Evolutionary conservation across 2,797 vertebrate genomes (phyloP).

Genomic region (Clarias pachynema): DNA sequence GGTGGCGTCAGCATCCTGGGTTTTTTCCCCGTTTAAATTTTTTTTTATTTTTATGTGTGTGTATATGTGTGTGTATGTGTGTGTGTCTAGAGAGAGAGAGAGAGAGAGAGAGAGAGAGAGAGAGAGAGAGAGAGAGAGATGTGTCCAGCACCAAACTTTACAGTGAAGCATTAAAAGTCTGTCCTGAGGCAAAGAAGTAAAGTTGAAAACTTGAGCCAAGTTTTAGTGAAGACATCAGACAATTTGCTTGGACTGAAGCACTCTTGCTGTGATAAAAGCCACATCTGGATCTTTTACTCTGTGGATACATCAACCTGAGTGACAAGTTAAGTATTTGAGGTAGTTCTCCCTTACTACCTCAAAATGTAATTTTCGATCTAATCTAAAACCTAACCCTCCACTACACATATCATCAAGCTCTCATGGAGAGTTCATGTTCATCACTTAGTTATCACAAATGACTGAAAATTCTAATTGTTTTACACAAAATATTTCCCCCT

Average conservation of each 20-base stretch:
- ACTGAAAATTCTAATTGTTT: neutral
- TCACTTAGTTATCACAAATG: neutral
- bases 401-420: neutral
- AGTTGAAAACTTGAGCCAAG: neutral
- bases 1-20: conserved; percentile 20
- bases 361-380: neutral
- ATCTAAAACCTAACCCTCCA: neutral
- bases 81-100: neutral
- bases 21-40: neutral
- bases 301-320: neutral
- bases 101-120: neutral
- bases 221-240: neutral
- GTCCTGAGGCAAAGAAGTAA: neutral
- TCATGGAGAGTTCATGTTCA: neutral
- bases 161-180: conserved; percentile 8
- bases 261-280: neutral
- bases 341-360: neutral
- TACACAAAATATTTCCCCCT: too few species aligned
- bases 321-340: neutral
- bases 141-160: neutral
- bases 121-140: neutral
- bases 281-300: neutral
- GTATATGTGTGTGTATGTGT: neutral
- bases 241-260: neutral
- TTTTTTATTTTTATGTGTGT: neutral